Conservation (phyloP, 2,888 invertebrate species). For the Trichogramma evanescens region DNA sequence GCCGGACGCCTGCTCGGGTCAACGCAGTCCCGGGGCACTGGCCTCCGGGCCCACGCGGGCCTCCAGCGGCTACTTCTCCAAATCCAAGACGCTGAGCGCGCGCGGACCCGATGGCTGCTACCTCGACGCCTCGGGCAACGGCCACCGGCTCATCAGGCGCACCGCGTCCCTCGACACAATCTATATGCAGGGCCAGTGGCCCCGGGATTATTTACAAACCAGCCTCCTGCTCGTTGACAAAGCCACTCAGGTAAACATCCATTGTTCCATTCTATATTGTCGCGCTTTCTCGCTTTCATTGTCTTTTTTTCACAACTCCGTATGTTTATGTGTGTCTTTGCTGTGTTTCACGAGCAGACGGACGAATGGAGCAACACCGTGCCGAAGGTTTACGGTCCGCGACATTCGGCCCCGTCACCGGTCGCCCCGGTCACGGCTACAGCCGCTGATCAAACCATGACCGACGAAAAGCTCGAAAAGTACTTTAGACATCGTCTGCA, state of each 20-base stretch:
- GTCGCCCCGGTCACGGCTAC: conserved; percentile 28
- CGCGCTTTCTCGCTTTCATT: too few species aligned
- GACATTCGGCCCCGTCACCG: conserved; percentile 22
- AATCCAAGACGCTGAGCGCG: conserved; percentile 51
- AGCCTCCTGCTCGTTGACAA: conserved; percentile 66
- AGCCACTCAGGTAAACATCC: conserved; percentile 63
- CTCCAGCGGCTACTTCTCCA: conserved; percentile 39
- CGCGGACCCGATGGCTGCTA: conserved; percentile 44
- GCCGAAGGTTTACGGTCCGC: too few species aligned
- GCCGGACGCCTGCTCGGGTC: conserved; percentile 62
- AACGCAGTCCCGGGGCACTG: conserved; percentile 66
- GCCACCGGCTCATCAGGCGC: conserved; percentile 61
- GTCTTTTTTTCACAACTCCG: too few species aligned
- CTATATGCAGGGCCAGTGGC: conserved; percentile 73
- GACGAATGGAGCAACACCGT: conserved; percentile 55
- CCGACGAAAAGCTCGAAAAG: conserved; percentile 57
- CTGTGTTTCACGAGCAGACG: conserved; percentile 50
- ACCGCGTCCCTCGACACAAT: conserved; percentile 75
- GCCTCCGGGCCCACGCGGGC: conserved; percentile 60
- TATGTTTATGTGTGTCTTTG: too few species aligned
- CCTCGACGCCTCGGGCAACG: conserved; percentile 47
- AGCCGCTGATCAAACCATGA: conserved; percentile 36
- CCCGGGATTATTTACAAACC: conserved; percentile 64
- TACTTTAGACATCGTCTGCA: conserved; percentile 53
- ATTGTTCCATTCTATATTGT: neutral